phyloP scores from a whole-genome alignment of 2,888 invertebrate species.

The Xylocampa areola region DNA sequence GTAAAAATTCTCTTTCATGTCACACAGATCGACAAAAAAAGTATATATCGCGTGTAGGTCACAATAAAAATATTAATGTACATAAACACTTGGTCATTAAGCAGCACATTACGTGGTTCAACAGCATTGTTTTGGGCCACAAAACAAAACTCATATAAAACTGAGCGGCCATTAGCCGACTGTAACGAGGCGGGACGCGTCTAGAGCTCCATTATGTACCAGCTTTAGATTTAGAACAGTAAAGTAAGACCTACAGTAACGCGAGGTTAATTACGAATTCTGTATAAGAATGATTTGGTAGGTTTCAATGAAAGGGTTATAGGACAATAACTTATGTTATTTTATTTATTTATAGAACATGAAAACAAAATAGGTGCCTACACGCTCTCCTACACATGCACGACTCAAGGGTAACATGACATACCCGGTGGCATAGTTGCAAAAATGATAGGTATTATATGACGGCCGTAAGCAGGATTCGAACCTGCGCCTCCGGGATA shows the following conservation, averaged over 20 bases:
- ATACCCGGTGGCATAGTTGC: no score
- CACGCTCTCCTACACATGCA: no score
- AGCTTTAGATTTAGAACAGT: slow-evolving; percentile 63
- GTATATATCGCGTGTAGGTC: slow-evolving; percentile 16
- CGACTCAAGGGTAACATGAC: no score
- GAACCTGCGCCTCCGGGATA: no score
- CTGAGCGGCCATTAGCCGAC: slow-evolving; percentile 69
- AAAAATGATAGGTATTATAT: no score
- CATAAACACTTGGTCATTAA: slow-evolving; percentile 71
- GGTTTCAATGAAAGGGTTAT: not conserved
- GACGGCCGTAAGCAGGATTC: no score
- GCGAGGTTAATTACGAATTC: slow-evolving; percentile 43
- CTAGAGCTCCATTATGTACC: slow-evolving; percentile 65
- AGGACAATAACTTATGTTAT: not conserved
- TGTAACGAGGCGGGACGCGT: slow-evolving; percentile 67
- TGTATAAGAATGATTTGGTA: slow-evolving; percentile 6
- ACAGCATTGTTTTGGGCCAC: slow-evolving; percentile 56
- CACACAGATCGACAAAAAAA: not conserved
- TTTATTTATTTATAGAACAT: no score
- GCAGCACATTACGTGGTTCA: slow-evolving; percentile 67
- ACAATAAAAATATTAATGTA: slow-evolving; percentile 47
- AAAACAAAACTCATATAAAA: slow-evolving; percentile 75
- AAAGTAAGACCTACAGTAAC: slow-evolving; percentile 38
- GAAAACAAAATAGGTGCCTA: no score
- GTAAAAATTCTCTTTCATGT: no score